Percentiles rank a stretch among this genome's conserved stretches.
Conservation (phyloP, 2,888 invertebrate genomes). For the Rhaphigaster nebulosa region DNA sequence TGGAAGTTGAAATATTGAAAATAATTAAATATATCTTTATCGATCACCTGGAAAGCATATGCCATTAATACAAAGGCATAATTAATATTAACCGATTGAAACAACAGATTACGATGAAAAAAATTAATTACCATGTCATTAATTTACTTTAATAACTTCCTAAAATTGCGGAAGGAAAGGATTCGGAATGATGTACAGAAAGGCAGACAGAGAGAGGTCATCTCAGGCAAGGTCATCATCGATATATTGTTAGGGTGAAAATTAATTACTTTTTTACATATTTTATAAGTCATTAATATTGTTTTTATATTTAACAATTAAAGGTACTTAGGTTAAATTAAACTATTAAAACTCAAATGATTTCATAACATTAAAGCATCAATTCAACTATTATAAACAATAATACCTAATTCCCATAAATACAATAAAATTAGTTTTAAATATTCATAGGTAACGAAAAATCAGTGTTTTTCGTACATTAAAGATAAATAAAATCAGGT, state of each 20-base stretch:
- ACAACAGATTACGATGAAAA: background rate
- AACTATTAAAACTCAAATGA: no score
- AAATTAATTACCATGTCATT: background rate
- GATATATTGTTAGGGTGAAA: background rate
- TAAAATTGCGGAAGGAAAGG: background rate
- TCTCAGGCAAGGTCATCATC: background rate
- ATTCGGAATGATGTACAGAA: background rate
- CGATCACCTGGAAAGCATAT: background rate
- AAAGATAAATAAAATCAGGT: no score
- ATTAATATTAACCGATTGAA: background rate
- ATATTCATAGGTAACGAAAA: no score
- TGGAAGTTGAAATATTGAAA: no score
- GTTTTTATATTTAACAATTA: no score
- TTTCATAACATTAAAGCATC: no score
- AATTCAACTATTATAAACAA: no score
- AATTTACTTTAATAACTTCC: slow-evolving; percentile 1
- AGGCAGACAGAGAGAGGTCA: background rate
- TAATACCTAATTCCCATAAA: no score
- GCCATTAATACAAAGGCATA: background rate
- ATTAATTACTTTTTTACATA: background rate
- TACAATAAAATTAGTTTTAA: no score
- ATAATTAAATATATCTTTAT: no score
- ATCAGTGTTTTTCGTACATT: no score
- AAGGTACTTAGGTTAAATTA: no score
- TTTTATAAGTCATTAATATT: background rate